A percentile compares a stretch with the other conserved stretches of the same genome.
These are phyloP conservation scores for Epinotia demarniana DNA, from an alignment of 2,888 invertebrate species.

Conservation along the genomic window DNA sequence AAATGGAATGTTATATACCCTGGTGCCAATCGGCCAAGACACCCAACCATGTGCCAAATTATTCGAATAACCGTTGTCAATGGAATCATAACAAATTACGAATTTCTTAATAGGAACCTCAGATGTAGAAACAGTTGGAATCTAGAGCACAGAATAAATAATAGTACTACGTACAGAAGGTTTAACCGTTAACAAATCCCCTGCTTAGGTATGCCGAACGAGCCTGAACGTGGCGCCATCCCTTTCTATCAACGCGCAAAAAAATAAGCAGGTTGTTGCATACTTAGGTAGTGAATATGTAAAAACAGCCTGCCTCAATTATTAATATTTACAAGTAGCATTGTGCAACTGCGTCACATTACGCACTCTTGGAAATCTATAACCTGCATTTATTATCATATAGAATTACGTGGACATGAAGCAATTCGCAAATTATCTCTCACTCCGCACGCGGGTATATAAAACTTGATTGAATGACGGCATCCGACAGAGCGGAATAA, in stretches of 20 bases:
- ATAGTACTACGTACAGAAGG: too few relatives aligned
- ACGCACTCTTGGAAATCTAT: slow-evolving; percentile 26
- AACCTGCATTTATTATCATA: slow-evolving; percentile 20
- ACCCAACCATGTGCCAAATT: too few relatives aligned
- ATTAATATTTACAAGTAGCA: slow-evolving; percentile 26
- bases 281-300: background rate
- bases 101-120: background rate
- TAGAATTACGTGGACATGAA: slow-evolving; percentile 32
- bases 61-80: too few relatives aligned
- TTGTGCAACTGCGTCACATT: slow-evolving; percentile 11
- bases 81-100: too few relatives aligned
- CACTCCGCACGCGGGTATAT: slow-evolving; percentile 1
- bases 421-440: slow-evolving; percentile 35
- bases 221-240: too few relatives aligned
- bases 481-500: slow-evolving; percentile 8
- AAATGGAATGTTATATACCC: too few relatives aligned
- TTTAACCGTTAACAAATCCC: too few relatives aligned
- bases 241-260: too few relatives aligned
- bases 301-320: slow-evolving; percentile 4
- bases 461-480: slow-evolving; percentile 36
- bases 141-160: background rate
- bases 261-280: background rate
- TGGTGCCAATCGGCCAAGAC: too few relatives aligned
- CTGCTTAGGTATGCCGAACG: too few relatives aligned
- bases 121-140: too few relatives aligned